Conservation (phyloP, 2,888 invertebrate genomes). For the Heliconius sara region DNA sequence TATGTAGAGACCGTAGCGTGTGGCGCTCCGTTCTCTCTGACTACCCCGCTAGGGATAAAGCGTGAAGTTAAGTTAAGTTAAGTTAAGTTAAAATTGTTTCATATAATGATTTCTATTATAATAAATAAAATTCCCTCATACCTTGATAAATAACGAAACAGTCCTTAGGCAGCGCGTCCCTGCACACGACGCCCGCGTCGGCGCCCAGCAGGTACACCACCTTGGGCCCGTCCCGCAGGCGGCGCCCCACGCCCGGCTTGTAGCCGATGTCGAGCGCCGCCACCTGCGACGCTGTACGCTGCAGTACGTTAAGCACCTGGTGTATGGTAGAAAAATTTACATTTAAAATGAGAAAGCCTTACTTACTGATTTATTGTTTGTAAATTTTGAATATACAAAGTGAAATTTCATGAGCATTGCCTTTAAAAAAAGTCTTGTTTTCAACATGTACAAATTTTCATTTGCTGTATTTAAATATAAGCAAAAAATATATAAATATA, state of each 20-base stretch:
- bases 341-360: background rate
- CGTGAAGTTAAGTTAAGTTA: no score
- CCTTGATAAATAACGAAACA: constrained; percentile 96
- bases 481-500: no score
- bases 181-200: constrained; percentile 92
- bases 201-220: constrained; percentile 96
- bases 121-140: constrained; percentile 49
- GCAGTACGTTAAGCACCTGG: constrained; percentile 96
- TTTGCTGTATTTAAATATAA: no score
- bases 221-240: constrained; percentile 87
- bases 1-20: no score
- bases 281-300: constrained; percentile 95
- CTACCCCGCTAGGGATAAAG: no score
- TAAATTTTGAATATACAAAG: no score
- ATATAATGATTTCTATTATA: no score
- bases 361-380: background rate
- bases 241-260: constrained; percentile 87
- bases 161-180: constrained; percentile 90
- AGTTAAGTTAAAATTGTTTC: no score
- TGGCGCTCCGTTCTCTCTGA: no score
- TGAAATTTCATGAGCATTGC: no score
- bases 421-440: no score
- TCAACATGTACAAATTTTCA: no score
- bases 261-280: constrained; percentile 98
- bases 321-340: background rate